Evolutionary conservation across 2,888 invertebrate genomes (phyloP), one percentile per base, ranked within the genome.

Genomic region (Tachina grossa): DNA sequence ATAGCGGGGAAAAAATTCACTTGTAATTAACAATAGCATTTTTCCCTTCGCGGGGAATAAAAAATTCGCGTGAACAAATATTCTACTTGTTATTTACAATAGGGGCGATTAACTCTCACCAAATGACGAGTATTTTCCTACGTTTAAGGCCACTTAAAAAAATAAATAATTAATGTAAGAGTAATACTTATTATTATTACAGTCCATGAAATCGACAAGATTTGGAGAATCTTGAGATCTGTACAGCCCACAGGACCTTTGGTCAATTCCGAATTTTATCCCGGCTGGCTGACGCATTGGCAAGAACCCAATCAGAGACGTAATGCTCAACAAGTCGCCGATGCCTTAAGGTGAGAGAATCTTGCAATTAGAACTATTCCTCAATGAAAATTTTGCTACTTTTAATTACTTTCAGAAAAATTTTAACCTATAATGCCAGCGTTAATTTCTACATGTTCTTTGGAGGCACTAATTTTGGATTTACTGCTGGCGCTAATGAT

Each of bases 211-310:
- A 90, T 92, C 59, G 90, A 91, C 6, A 72, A 89, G 1, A 89
- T 92, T 51, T 95, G 94, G 91, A 87, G 89, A 63, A 88, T 90
- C 1, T 91, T 95, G 87, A 94, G 95, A 1, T 87, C 85, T 0
- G 93, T 93, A 79, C 94, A 95, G 90, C 94, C 94, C 0, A 92
- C 94, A 84, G 98, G 98, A 0, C 98, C 98, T 0, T 91, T 97
- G 83, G 97, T 98, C 78, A 98, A 98, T 92, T 97, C 97, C 0
- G 98, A 98, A 92, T 98, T 95, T 92, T 98, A 98, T 93, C 95
- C 97, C 0, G 98, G 98, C 13, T 98, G 98, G 98, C 92, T 98
- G 71, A 96, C 97, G 8, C 96, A 97, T 90, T 98, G 98, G 98
- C 96, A 96, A 69, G 95, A 95, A 89, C 90, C 92, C 0, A 94